Evolutionary conservation across 2,113 vertebrate species (phyloP).

Genomic region (Passerina amoena): DNA sequence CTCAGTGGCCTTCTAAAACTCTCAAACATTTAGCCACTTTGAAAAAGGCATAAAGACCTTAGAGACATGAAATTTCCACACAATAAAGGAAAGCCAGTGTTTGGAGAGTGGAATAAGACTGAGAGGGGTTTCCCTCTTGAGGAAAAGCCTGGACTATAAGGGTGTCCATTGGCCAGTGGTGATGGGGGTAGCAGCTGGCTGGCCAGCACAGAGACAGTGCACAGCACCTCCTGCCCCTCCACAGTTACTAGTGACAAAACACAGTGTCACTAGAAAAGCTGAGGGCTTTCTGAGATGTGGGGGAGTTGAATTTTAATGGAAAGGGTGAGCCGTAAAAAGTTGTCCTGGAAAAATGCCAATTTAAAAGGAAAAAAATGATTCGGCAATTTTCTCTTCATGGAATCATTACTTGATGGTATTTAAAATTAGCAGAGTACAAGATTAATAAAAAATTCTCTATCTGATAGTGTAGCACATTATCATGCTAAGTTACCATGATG

Average conservation of each 20-base stretch:
- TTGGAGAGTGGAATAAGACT: background rate
- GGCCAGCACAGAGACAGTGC: background rate
- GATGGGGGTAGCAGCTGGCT: accelerated
- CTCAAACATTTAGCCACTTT: background rate
- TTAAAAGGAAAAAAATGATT: background rate
- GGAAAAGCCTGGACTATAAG: background rate
- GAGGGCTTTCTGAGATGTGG: background rate
- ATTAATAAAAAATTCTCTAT: background rate
- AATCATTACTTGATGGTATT: background rate
- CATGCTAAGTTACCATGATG: background rate
- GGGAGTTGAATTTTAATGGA: background rate
- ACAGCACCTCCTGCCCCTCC: background rate
- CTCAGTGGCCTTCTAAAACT: background rate
- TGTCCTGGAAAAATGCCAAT: background rate
- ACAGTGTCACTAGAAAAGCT: background rate
- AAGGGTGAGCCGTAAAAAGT: background rate
- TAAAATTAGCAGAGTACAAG: background rate
- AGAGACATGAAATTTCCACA: background rate
- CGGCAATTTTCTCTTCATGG: background rate
- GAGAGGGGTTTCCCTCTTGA: background rate
- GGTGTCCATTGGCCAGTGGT: background rate
- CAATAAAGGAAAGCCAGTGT: background rate
- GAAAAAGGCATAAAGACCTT: background rate
- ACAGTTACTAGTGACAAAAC: background rate
- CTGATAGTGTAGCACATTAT: background rate